Conservation (phyloP, 2,797 vertebrate species). For the Acipenser oxyrinchus region DNA sequence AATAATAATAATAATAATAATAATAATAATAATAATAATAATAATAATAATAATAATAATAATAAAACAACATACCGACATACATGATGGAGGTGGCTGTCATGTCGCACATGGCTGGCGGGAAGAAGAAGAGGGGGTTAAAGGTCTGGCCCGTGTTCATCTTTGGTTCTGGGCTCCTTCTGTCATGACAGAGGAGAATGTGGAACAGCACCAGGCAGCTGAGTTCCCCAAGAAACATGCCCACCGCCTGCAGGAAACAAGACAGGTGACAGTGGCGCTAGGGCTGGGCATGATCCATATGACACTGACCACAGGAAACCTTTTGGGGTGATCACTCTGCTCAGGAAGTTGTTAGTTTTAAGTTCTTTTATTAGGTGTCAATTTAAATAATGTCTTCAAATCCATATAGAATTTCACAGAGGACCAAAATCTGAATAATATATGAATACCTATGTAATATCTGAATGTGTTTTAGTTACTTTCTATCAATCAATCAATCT, state of each 20-base stretch:
- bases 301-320: neutral
- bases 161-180: slow-evolving; percentile 46
- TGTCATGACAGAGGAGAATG: slow-evolving; percentile 64
- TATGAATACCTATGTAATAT: too few relatives aligned
- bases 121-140: slow-evolving; percentile 76
- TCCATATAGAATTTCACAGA: too few relatives aligned
- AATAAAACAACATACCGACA: slow-evolving; percentile 63
- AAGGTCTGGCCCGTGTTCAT: slow-evolving; percentile 62
- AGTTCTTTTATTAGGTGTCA: too few relatives aligned
- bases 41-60: too few relatives aligned
- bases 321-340: too few relatives aligned
- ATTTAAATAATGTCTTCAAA: too few relatives aligned
- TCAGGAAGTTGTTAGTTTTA: too few relatives aligned
- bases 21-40: too few relatives aligned
- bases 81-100: slow-evolving; percentile 87
- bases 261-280: neutral
- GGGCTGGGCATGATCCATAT: neutral
- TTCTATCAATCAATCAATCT: too few relatives aligned
- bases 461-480: too few relatives aligned
- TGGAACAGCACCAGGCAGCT: slow-evolving; percentile 78
- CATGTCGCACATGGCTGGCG: slow-evolving; percentile 89
- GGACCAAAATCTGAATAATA: too few relatives aligned
- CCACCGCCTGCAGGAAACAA: slow-evolving; percentile 63
- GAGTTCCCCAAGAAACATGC: slow-evolving; percentile 88
- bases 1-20: too few relatives aligned